Evolutionary conservation across 2,113 vertebrate species (phyloP), one percentile per base, ranked within the genome.

Genomic region (Sebastes fasciatus): DNA sequence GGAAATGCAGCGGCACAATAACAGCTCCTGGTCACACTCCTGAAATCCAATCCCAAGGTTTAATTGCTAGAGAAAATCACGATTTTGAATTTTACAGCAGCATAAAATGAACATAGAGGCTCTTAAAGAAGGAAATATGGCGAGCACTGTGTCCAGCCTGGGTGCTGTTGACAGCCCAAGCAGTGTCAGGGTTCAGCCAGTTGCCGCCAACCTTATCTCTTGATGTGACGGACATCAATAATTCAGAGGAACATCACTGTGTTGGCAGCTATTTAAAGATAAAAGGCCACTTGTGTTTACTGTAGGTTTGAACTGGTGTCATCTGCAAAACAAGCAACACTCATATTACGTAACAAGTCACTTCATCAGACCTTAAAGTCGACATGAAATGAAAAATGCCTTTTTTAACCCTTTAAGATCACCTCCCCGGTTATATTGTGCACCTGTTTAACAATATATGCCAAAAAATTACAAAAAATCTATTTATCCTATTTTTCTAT

Each of bases 161-260:
- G 34, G 11, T 61, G 60, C 8, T 61, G 69, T 77, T 86, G 80
- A 76, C 60, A 64, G 62, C 19, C 6, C 4, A 5, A 60, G 55
- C 46, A 12, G 16, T 76, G 69, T 89, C 69, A 66, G 45, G 17
- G 26, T 26, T 79, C 48, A 62, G 63, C 68, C 77, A 84, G 77
- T 63, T 74, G 65, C 73, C 60, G 62, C 73, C 60, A 86, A 49
- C 74, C 63, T 77, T 70, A 85, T 86, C 79, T 45, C 83, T 83
- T 74, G 55, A 61, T 80, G 85, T 85, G 81, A 76, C 73, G 63
- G 19, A 62, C 85, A 90, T 94, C 66, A 92, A 93, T 93, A 90
- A 93, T 93, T 91, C 88, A 93, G 68, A 52, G 23, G 55, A 70
- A 78, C 74, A 70, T 71, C 69, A 26, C 88, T 16, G 43, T 13